These are phyloP conservation scores for Morelia viridis DNA, from an alignment of 2,797 vertebrate species.

Conservation along the genomic window DNA sequence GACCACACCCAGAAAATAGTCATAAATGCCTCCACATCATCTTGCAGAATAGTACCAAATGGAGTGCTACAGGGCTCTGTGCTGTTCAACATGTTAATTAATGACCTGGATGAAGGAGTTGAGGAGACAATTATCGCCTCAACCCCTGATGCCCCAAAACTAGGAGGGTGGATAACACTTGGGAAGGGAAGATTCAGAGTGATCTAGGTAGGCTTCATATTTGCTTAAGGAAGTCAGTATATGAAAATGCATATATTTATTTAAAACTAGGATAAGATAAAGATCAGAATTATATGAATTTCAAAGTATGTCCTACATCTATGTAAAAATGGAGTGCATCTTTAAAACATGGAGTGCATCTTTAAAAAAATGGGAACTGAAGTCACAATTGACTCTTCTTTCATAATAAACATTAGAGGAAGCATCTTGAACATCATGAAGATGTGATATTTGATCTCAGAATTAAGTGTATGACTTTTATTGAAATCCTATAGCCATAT, in stretches of 20 bases:
- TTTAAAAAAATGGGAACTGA: background rate
- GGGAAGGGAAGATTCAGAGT: background rate
- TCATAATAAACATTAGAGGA: background rate
- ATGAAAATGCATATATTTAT: background rate
- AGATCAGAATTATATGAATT: background rate
- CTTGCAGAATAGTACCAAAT: background rate
- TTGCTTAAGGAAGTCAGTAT: background rate
- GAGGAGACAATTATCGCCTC: background rate
- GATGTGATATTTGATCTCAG: background rate
- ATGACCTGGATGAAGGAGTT: background rate
- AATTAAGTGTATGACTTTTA: background rate
- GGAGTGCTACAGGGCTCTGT: background rate
- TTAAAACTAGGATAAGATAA: background rate
- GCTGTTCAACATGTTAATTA: background rate
- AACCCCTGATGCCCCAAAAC: background rate
- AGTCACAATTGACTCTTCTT: background rate
- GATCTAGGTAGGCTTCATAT: background rate
- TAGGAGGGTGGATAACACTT: background rate
- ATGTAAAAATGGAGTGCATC: background rate
- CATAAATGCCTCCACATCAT: background rate
- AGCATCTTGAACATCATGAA: background rate
- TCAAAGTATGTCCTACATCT: background rate
- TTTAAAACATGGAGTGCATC: background rate
- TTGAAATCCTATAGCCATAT: background rate
- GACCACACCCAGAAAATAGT: background rate